These are phyloP conservation scores for Himalopsyche anomala DNA, from an alignment of 2,888 invertebrate species.

Conservation along the genomic window DNA sequence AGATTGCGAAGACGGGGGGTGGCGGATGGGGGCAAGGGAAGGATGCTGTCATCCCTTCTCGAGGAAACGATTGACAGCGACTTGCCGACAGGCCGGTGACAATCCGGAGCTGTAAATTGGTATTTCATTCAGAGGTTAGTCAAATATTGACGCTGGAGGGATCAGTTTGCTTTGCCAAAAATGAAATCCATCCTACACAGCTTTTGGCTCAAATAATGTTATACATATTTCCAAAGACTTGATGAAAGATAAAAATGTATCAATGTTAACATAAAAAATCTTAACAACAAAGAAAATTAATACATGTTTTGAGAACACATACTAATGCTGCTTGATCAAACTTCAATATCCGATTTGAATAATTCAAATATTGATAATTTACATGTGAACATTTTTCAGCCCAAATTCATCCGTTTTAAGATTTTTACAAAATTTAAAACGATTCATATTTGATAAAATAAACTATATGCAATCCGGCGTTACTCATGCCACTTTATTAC, in stretches of 20 bases:
- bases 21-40: conserved; percentile 10
- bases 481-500: too few species aligned
- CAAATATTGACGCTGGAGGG: conserved; percentile 61
- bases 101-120: conserved; percentile 53
- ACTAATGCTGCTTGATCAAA: too few species aligned
- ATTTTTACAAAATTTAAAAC: too few species aligned
- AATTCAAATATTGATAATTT: too few species aligned
- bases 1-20: conserved; percentile 48
- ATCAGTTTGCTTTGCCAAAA: conserved; percentile 39
- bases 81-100: conserved; percentile 43
- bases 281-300: too few species aligned
- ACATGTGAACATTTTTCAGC: too few species aligned
- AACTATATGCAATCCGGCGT: too few species aligned
- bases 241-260: neutral
- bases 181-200: conserved; percentile 38
- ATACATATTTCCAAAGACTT: conserved; percentile 9
- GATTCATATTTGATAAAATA: too few species aligned
- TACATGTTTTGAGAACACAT: too few species aligned
- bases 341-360: too few species aligned
- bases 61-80: conserved; percentile 58
- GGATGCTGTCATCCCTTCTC: conserved; percentile 52
- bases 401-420: too few species aligned
- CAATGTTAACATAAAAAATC: too few species aligned
- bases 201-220: neutral
- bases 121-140: conserved; percentile 57